Evolutionary conservation across 2,888 invertebrate species (phyloP), one percentile per base, ranked within the genome.

Genomic region (Tetheella fluctuosa): DNA sequence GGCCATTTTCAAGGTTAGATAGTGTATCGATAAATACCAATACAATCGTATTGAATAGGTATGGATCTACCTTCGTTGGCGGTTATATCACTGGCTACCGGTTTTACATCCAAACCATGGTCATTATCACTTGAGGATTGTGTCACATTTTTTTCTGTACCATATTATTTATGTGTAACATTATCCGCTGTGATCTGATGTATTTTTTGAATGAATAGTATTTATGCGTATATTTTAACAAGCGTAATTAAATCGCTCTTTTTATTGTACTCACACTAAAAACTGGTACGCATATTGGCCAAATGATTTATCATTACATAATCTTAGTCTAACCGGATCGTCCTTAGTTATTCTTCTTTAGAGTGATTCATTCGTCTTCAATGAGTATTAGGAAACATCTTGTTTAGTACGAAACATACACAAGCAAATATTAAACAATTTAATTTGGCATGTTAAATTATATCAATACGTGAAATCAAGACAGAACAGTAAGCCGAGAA

Each of bases 101-200:
- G 91, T 90, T 89, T 88, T 89, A 88, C 87, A 77, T 73, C 69
- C 77, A 78, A 20, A 81, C 76, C 73, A 72, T 74, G 64, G 71
- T 77, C 77, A 83, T 83, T 85, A 86, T 82, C 83, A 81, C 79
- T 74, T 79, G 71, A 71, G 77, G 76, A 79, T 60, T 76, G 74
- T 83, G 85, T 84, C 84, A 85, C 80, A 85, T 84, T 66, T 77
- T 81, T 85, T 86, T 83, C 4, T 81, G 77, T 78, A 70, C 67
- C 69, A 68, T 69, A 77, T n/a, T n/a, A n/a, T n/a, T 25, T 25
- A 25, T 25, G 25, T 25, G 6, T 6, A 25, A 25, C 25, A 25
- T 25, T 25, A 25, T 25, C 25, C 25, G 6, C 25, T 4, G 2
- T 25, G 25, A 25, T 25, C 25, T n/a, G n/a, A n/a, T n/a, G n/a